Evolutionary conservation across 2,113 vertebrate genomes (phyloP).

Genomic region (Cyphomyrus plagiostoma): DNA sequence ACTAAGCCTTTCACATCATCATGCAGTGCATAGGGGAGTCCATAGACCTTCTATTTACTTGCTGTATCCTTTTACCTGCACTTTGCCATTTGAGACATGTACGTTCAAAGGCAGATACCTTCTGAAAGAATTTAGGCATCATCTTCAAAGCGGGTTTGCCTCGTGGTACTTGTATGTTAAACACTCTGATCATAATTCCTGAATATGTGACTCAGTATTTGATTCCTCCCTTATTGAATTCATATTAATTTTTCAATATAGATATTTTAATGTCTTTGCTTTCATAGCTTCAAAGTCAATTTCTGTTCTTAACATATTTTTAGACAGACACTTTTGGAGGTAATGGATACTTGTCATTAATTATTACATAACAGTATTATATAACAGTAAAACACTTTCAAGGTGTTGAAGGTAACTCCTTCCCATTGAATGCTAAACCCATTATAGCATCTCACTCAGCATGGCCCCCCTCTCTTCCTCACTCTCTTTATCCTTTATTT

Average conservation of each 20-base stretch:
- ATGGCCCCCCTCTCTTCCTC: not conserved
- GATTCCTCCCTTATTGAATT: not conserved
- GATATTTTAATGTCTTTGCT: not conserved
- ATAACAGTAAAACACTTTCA: not conserved
- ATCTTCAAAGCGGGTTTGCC: not conserved
- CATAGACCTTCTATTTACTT: not conserved
- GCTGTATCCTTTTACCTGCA: not conserved
- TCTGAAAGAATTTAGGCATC: not conserved
- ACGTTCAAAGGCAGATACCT: not conserved
- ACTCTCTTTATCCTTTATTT: not conserved
- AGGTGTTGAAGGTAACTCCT: not conserved
- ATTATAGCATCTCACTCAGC: not conserved
- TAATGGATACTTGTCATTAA: not conserved
- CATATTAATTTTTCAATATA: not conserved
- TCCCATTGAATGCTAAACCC: not conserved
- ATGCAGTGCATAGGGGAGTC: not conserved
- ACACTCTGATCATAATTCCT: not conserved
- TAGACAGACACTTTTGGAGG: not conserved
- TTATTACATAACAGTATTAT: not conserved
- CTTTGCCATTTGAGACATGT: not conserved
- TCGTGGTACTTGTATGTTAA: not conserved
- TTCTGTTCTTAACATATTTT: not conserved
- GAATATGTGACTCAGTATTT: not conserved
- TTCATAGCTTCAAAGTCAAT: not conserved
- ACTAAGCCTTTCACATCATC: not conserved